Evolutionary conservation across 2,888 invertebrate genomes (phyloP).

Genomic region (Dryococelus australis): DNA sequence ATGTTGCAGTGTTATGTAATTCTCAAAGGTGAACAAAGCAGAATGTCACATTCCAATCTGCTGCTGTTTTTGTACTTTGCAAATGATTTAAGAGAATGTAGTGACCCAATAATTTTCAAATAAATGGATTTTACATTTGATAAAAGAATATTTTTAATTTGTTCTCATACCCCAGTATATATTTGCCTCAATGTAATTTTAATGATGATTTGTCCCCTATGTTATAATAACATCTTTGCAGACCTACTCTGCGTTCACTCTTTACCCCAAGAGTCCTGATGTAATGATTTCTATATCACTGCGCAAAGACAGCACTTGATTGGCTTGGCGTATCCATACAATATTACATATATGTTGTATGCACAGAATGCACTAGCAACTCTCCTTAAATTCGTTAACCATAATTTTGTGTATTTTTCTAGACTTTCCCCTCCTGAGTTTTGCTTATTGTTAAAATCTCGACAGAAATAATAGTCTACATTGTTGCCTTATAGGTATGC

Average conservation of each 20-base stretch:
- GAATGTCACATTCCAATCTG: constrained; percentile 16
- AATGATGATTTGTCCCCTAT: background rate
- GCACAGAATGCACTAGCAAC: too few relatives aligned
- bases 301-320: constrained; percentile 6
- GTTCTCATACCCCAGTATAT: background rate
- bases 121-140: background rate
- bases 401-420: too few relatives aligned
- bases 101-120: background rate
- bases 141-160: background rate
- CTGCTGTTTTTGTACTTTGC: constrained; percentile 16
- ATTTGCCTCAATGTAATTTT: background rate
- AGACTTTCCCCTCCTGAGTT: too few relatives aligned
- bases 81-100: background rate
- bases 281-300: background rate
- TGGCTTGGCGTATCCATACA: background rate
- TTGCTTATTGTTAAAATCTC: too few relatives aligned
- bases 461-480: too few relatives aligned
- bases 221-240: background rate
- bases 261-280: background rate
- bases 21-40: background rate
- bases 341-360: too few relatives aligned
- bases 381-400: too few relatives aligned
- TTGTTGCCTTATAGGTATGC: too few relatives aligned
- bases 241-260: background rate
- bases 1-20: background rate